A percentile compares a stretch with the other conserved stretches of the same genome.
These are phyloP conservation scores for Archips xylosteana DNA, from an alignment of 2,888 invertebrate genomes.

Conservation along the genomic window DNA sequence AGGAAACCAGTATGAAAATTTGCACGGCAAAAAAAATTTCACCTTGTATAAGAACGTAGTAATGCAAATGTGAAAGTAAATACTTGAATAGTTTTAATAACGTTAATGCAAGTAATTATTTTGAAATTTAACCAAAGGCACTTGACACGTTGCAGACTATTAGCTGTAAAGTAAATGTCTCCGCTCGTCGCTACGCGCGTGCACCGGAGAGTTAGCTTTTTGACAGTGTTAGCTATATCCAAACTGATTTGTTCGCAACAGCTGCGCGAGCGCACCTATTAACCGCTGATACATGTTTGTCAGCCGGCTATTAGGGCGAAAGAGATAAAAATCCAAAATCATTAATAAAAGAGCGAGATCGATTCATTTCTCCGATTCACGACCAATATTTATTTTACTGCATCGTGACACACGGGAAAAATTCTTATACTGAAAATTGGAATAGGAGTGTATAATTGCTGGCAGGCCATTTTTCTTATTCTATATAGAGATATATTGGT, in stretches of 20 bases:
- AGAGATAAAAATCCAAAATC: constrained; percentile 79
- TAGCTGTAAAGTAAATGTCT: background rate
- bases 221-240: constrained; percentile 85
- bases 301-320: constrained; percentile 85
- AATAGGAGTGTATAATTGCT: constrained; percentile 68
- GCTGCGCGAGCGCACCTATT: constrained; percentile 85
- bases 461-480: constrained; percentile 76
- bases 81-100: too few relatives aligned
- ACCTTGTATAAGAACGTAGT: too few relatives aligned
- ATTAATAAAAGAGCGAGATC: constrained; percentile 80
- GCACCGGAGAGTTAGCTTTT: constrained; percentile 74
- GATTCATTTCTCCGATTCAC: constrained; percentile 80
- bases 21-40: too few relatives aligned
- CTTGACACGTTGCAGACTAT: background rate
- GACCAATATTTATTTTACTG: constrained; percentile 80
- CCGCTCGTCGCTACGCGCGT: constrained; percentile 60
- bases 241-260: constrained; percentile 85
- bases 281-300: constrained; percentile 86
- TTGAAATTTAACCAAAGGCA: background rate
- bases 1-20: too few relatives aligned
- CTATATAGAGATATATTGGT: constrained; percentile 79
- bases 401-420: constrained; percentile 78
- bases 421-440: constrained; percentile 77
- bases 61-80: too few relatives aligned
- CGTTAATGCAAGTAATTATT: background rate